A percentile compares a stretch with the other conserved stretches of the same genome.
Evolutionary conservation across 1,140 invertebrate genomes (phyloP).

Genomic region (Reticulitermes speratus): DNA sequence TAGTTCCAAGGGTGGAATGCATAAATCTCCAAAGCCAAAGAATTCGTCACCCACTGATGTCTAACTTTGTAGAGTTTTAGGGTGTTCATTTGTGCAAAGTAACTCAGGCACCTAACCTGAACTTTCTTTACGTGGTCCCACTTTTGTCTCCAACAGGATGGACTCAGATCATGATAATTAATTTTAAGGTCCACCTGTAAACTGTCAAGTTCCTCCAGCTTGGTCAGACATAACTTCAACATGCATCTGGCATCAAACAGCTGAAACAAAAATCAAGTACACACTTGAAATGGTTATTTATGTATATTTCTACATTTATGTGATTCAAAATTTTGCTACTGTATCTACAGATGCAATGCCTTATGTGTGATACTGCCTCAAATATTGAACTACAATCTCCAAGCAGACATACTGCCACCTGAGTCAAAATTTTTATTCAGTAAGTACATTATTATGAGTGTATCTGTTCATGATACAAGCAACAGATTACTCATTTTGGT

Average conservation of each 20-base stretch:
- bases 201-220: background rate
- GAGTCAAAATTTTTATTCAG: too few species aligned
- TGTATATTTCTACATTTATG: too few species aligned
- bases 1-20: too few species aligned
- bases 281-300: background rate
- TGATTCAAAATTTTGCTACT: too few species aligned
- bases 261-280: slow-evolving; percentile 4
- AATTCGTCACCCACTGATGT: too few species aligned
- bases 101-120: background rate
- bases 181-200: background rate
- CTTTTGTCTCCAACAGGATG: slow-evolving; percentile 45
- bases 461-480: too few species aligned
- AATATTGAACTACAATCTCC: background rate
- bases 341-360: background rate
- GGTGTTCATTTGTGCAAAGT: too few species aligned
- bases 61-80: too few species aligned
- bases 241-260: slow-evolving; percentile 11
- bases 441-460: too few species aligned
- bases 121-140: slow-evolving; percentile 51
- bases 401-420: too few species aligned
- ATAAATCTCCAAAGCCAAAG: too few species aligned
- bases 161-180: background rate
- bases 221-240: background rate
- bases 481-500: too few species aligned
- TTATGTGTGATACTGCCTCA: background rate